phyloP scores from a whole-genome alignment of 2,113 vertebrate genomes.

The Ursus arctos region DNA sequence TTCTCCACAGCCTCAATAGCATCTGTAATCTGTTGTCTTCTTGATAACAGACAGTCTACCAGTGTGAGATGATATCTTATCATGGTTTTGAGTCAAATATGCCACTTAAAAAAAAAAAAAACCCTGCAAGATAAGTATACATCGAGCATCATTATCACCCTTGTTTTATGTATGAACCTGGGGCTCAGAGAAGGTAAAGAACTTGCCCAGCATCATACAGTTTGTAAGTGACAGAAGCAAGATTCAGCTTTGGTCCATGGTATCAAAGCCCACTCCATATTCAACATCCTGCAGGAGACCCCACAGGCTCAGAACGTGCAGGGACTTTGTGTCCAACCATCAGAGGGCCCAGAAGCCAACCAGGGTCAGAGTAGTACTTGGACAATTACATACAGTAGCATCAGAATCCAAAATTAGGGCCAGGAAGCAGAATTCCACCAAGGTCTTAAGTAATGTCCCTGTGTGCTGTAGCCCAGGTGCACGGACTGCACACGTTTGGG shows the following conservation, averaged over 20 bases:
- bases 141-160: background rate
- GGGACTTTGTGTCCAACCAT: background rate
- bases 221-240: background rate
- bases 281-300: fast-evolving
- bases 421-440: background rate
- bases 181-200: background rate
- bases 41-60: background rate
- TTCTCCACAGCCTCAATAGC: background rate
- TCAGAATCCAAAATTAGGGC: background rate
- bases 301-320: background rate
- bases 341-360: background rate
- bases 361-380: background rate
- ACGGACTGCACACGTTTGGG: background rate
- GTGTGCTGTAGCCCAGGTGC: background rate
- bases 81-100: background rate
- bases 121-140: background rate
- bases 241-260: background rate
- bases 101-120: background rate
- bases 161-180: background rate
- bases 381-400: background rate
- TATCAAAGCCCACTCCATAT: background rate
- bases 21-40: background rate
- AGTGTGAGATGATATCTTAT: background rate
- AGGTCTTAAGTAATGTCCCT: background rate
- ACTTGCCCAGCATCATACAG: background rate